Percentiles rank a stretch among this genome's conserved stretches.
phyloP scores from a whole-genome alignment of 2,113 vertebrate species.

The Gambusia holbrooki region DNA sequence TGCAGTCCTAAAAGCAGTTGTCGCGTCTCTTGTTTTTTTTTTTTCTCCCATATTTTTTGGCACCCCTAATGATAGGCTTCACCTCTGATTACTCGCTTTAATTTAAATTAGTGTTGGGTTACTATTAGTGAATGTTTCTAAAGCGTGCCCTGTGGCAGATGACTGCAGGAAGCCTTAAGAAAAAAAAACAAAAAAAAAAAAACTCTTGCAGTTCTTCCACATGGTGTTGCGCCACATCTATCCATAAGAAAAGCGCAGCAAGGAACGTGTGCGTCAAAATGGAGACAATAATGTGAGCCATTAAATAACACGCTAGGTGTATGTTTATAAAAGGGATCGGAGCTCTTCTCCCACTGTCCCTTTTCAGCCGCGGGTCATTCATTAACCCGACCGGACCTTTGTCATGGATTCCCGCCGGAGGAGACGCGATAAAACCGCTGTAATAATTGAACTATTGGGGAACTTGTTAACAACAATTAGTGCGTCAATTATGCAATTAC shows the following conservation, averaged over 20 bases:
- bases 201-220: conserved; percentile 6
- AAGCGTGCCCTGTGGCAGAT: conserved; percentile 1
- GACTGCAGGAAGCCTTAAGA: conserved; percentile 20
- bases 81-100: conserved; percentile 69
- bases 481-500: conserved; percentile 84
- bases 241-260: conserved; percentile 68
- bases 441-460: conserved; percentile 79
- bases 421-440: conserved; percentile 56
- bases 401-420: conserved; percentile 69
- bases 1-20: conserved; percentile 29
- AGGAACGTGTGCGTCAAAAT: conserved; percentile 63
- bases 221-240: conserved; percentile 28
- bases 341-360: conserved; percentile 55
- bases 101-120: conserved; percentile 68
- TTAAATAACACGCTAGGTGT: conserved; percentile 77
- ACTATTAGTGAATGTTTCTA: background rate
- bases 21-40: background rate
- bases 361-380: conserved; percentile 75
- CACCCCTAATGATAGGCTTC: conserved; percentile 43
- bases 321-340: conserved; percentile 73
- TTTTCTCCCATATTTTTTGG: conserved; percentile 9
- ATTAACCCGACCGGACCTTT: conserved; percentile 78
- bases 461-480: conserved; percentile 86
- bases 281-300: conserved; percentile 56
- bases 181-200: background rate